Evolutionary conservation across 2,888 invertebrate species (phyloP).

Genomic region (Eupelmus urozonus): DNA sequence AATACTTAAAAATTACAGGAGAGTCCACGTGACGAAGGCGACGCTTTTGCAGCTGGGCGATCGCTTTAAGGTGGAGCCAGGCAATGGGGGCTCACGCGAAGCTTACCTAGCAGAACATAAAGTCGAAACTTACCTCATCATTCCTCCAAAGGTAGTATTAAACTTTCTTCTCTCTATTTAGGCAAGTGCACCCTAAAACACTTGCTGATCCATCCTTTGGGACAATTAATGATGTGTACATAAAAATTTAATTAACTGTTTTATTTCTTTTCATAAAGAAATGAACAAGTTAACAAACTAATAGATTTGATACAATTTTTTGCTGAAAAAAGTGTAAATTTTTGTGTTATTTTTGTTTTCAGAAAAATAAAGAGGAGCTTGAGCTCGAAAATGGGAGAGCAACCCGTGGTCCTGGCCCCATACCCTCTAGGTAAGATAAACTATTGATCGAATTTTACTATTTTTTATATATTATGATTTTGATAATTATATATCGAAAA

Average conservation of each 20-base stretch:
- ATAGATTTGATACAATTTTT: no score
- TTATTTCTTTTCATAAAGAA: no score
- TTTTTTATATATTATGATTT: no score
- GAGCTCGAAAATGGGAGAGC: slow-evolving; percentile 65
- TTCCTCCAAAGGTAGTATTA: slow-evolving; percentile 87
- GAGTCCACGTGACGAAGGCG: slow-evolving; percentile 92
- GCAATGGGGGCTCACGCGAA: slow-evolving; percentile 89
- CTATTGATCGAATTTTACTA: neutral
- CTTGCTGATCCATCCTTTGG: no score
- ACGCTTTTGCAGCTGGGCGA: slow-evolving; percentile 89
- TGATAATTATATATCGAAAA: no score
- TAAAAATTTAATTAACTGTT: no score
- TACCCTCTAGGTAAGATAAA: slow-evolving; percentile 73
- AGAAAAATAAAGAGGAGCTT: slow-evolving; percentile 75
- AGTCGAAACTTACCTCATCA: slow-evolving; percentile 91
- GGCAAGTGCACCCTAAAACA: no score
- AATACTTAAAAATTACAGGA: slow-evolving; percentile 78
- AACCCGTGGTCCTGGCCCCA: slow-evolving; percentile 66
- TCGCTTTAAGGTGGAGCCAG: slow-evolving; percentile 91
- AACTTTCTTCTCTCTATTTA: no score
- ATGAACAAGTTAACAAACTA: no score
- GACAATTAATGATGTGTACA: no score
- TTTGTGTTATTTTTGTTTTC: no score
- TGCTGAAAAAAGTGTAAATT: no score
- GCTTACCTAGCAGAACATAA: slow-evolving; percentile 92